Evolutionary conservation across 2,888 invertebrate species (phyloP).

Genomic region (Luffia ferchaultella): DNA sequence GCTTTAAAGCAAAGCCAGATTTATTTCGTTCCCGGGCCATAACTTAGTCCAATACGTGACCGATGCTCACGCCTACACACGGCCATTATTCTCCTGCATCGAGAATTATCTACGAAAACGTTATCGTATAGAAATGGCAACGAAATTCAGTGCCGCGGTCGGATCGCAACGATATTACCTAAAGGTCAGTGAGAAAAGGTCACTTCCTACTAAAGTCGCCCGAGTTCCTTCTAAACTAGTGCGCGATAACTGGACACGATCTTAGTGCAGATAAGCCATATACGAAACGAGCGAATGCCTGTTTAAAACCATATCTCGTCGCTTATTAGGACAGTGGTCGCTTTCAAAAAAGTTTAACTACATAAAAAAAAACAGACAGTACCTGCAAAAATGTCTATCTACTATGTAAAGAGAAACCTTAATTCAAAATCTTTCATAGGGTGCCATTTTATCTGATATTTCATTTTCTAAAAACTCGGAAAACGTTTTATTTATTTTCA

Average conservation of each 20-base stretch:
- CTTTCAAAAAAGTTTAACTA: not conserved
- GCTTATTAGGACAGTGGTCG: not conserved
- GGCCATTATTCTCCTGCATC: constrained; percentile 10
- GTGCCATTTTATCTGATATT: too few species aligned
- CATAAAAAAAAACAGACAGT: too few species aligned
- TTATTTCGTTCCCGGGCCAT: constrained; percentile 48
- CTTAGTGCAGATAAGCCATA: not conserved
- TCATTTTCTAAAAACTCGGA: too few species aligned
- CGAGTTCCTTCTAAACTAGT: constrained; percentile 36
- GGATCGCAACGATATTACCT: constrained; percentile 31
- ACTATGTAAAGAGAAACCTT: too few species aligned
- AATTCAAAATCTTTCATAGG: too few species aligned
- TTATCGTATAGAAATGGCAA: constrained; percentile 37
- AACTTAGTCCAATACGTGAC: constrained; percentile 58
- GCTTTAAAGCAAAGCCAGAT: constrained; percentile 29
- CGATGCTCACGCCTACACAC: constrained; percentile 51
- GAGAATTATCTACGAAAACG: constrained; percentile 7
- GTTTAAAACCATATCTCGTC: not conserved
- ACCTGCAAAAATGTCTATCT: too few species aligned
- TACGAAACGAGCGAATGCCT: not conserved
- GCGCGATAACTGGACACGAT: not conserved
- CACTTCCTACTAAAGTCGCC: constrained; percentile 33
- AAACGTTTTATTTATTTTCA: too few species aligned
- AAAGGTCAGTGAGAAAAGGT: constrained; percentile 50
- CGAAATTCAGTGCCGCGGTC: constrained; percentile 42